Percentiles rank a stretch among this genome's conserved stretches.
Evolutionary conservation across 2,888 invertebrate species (phyloP).

Genomic region (Pandemis corylana): DNA sequence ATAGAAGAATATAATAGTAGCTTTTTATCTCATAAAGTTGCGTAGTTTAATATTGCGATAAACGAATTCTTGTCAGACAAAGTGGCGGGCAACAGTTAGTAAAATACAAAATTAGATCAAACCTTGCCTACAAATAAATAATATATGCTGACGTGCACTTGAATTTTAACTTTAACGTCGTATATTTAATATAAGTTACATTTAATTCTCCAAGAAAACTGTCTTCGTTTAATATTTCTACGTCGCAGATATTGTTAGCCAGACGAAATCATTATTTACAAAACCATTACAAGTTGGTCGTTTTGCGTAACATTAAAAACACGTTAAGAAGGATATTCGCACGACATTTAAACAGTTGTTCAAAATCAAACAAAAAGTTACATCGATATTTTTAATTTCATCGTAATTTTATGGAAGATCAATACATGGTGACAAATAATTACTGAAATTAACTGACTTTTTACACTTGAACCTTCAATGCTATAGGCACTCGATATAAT

Average conservation of each 20-base stretch:
- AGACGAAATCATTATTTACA: slow-evolving; percentile 27
- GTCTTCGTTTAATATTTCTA: background rate
- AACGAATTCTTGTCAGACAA: no score
- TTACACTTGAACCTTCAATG: slow-evolving; percentile 83
- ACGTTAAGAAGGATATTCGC: slow-evolving; percentile 29
- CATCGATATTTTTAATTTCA: slow-evolving; percentile 85
- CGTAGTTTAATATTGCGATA: no score
- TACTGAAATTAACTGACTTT: slow-evolving; percentile 83
- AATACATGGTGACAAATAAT: slow-evolving; percentile 84
- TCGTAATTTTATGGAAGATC: slow-evolving; percentile 86
- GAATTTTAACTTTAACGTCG: background rate
- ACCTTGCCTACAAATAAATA: background rate
- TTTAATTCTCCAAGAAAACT: background rate
- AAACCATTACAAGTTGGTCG: slow-evolving; percentile 27
- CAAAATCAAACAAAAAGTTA: slow-evolving; percentile 77
- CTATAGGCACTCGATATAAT: slow-evolving; percentile 85
- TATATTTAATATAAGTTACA: background rate
- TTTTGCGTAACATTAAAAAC: slow-evolving; percentile 38
- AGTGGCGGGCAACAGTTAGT: no score
- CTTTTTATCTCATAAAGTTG: no score
- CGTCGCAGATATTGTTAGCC: slow-evolving; percentile 17
- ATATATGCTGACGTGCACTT: no score
- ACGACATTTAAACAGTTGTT: slow-evolving; percentile 30
- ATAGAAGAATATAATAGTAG: no score
- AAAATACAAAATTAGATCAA: background rate